phyloP scores from a whole-genome alignment of 1,140 invertebrate genomes.

The Cheumatopsyche charites region DNA sequence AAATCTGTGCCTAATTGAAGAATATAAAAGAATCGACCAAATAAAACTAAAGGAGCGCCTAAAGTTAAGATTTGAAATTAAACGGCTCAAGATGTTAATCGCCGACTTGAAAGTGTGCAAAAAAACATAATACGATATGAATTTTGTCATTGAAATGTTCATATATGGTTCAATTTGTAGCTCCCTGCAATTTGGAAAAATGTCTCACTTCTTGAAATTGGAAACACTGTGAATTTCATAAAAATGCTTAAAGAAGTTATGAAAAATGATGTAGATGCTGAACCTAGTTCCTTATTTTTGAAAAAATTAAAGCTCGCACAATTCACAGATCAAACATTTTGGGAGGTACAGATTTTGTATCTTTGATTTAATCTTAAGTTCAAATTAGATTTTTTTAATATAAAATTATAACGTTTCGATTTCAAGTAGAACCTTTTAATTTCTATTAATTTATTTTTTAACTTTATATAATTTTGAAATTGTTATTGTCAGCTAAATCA shows the following conservation, averaged over 20 bases:
- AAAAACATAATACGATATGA: background rate
- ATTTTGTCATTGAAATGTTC: background rate
- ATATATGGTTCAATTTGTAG: slow-evolving; percentile 31
- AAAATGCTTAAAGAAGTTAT: slow-evolving; percentile 30
- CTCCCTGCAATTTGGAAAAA: slow-evolving; percentile 28
- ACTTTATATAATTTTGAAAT: too few relatives aligned
- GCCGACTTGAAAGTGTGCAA: slow-evolving; percentile 39
- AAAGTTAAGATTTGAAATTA: slow-evolving; percentile 38
- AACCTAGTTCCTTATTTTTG: background rate
- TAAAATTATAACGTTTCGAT: too few relatives aligned
- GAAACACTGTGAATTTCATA: slow-evolving; percentile 35
- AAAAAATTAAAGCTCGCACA: slow-evolving; percentile 25
- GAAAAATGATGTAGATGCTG: slow-evolving; percentile 17
- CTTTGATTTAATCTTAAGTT: too few relatives aligned
- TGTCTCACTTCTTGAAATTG: slow-evolving; percentile 30
- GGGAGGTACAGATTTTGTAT: too few relatives aligned
- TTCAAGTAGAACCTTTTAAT: too few relatives aligned
- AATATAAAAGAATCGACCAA: slow-evolving; percentile 42
- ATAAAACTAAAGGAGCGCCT: slow-evolving; percentile 44
- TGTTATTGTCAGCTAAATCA: too few relatives aligned
- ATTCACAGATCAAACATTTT: slow-evolving; percentile 39
- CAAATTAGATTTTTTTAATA: too few relatives aligned
- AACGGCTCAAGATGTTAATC: slow-evolving; percentile 35
- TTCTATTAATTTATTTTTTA: too few relatives aligned
- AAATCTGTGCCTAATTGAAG: slow-evolving; percentile 38